Percentiles rank a stretch among this genome's conserved stretches.
Evolutionary conservation across 2,888 invertebrate genomes (phyloP).

Genomic region (Agonopterix arenella): DNA sequence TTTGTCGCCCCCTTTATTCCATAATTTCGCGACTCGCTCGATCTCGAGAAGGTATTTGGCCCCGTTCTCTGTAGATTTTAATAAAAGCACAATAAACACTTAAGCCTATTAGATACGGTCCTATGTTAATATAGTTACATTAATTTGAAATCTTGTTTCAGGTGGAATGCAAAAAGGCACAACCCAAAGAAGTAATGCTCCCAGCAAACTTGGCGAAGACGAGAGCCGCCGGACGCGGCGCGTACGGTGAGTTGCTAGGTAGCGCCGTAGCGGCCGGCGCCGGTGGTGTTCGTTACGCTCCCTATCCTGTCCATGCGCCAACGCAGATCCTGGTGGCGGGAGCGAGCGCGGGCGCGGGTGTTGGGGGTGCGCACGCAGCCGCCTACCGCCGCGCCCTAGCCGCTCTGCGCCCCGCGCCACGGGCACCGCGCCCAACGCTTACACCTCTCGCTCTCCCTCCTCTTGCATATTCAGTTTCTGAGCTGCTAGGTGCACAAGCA

Average conservation of each 20-base stretch:
- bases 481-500: constrained; percentile 79
- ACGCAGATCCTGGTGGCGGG: constrained; percentile 63
- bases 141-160: constrained; percentile 60
- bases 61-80: constrained; percentile 35
- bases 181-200: constrained; percentile 99
- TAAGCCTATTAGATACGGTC: not conserved
- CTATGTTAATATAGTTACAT: constrained; percentile 2
- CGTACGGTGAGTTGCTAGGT: constrained; percentile 98
- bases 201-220: constrained; percentile 97
- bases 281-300: constrained; percentile 79
- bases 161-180: constrained; percentile 99
- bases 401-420: constrained; percentile 58
- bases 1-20: constrained; percentile 62
- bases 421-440: constrained; percentile 55
- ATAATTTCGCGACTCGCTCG: constrained; percentile 60
- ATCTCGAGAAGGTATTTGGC: constrained; percentile 45
- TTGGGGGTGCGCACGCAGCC: constrained; percentile 48
- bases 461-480: constrained; percentile 71
- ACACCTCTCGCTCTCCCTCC: constrained; percentile 58
- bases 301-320: constrained; percentile 77
- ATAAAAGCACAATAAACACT: constrained; percentile 28
- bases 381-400: constrained; percentile 65
- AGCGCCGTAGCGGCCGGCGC: constrained; percentile 79
- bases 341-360: constrained; percentile 48
- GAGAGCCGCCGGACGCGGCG: constrained; percentile 95